Evolutionary conservation across 2,113 vertebrate genomes (phyloP).

Genomic region (Panurus biarmicus): DNA sequence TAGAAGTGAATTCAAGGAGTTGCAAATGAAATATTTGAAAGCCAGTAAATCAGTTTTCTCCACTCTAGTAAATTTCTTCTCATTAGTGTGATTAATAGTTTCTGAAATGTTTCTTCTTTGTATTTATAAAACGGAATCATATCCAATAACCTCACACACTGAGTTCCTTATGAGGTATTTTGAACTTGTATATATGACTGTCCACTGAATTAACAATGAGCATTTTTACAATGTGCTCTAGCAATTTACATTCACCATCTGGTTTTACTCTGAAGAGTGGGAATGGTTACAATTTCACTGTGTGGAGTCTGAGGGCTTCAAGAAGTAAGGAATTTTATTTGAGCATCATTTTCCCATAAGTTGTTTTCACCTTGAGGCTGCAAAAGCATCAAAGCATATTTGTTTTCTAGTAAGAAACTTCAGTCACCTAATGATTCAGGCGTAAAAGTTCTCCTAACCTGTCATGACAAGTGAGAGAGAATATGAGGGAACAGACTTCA

Average conservation of each 20-base stretch:
- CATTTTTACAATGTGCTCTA: not conserved
- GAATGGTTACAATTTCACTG: not conserved
- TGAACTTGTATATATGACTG: not conserved
- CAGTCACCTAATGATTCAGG: not conserved
- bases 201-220: not conserved
- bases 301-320: not conserved
- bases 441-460: not conserved
- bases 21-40: not conserved
- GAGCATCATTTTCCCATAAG: not conserved
- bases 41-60: not conserved
- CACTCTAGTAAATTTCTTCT: not conserved
- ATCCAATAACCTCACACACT: not conserved
- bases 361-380: not conserved
- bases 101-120: not conserved
- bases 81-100: not conserved
- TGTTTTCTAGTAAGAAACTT: not conserved
- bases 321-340: not conserved
- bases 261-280: not conserved
- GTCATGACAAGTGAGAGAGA: not conserved
- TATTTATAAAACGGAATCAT: not conserved
- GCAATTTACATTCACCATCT: not conserved
- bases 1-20: not conserved
- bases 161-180: not conserved
- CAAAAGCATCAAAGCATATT: not conserved
- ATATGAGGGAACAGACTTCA: not conserved